A percentile compares a stretch with the other conserved stretches of the same genome.
Conservation (phyloP, 2,888 invertebrate species). For the Tachina fera region DNA sequence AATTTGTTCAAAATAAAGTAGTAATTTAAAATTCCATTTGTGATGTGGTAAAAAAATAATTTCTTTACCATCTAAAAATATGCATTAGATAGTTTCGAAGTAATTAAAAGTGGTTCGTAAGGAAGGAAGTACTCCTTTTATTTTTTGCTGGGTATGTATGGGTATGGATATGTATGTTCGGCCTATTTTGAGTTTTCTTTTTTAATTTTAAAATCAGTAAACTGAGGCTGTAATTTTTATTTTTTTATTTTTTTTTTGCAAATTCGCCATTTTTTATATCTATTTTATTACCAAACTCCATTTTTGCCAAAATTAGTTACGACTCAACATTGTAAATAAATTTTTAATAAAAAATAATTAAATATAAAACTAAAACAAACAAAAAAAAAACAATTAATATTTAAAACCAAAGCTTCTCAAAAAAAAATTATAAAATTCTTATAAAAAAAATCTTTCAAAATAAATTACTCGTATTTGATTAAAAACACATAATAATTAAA, state of each 20-base stretch:
- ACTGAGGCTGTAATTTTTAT: background rate
- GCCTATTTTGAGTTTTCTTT: too few relatives aligned
- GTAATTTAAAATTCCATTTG: too few relatives aligned
- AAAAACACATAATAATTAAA: background rate
- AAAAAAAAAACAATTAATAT: background rate
- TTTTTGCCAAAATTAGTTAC: constrained; percentile 51
- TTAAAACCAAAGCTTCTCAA: background rate
- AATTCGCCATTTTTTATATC: too few relatives aligned
- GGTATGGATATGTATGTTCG: too few relatives aligned
- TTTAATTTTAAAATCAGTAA: background rate
- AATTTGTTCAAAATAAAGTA: too few relatives aligned
- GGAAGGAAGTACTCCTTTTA: too few relatives aligned
- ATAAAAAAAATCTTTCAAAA: constrained; percentile 20
- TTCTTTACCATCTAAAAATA: too few relatives aligned
- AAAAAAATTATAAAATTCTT: constrained; percentile 14
- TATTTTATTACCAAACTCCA: constrained; percentile 37
- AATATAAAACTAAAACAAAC: background rate
- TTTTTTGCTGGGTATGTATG: too few relatives aligned
- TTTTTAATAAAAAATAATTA: background rate
- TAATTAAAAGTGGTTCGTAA: too few relatives aligned
- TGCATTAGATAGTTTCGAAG: too few relatives aligned
- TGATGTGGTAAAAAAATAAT: too few relatives aligned
- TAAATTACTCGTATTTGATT: constrained; percentile 18
- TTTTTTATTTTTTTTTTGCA: background rate
- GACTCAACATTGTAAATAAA: constrained; percentile 31